Conservation (phyloP, 2,113 vertebrate species). For the Mobula birostris region DNA sequence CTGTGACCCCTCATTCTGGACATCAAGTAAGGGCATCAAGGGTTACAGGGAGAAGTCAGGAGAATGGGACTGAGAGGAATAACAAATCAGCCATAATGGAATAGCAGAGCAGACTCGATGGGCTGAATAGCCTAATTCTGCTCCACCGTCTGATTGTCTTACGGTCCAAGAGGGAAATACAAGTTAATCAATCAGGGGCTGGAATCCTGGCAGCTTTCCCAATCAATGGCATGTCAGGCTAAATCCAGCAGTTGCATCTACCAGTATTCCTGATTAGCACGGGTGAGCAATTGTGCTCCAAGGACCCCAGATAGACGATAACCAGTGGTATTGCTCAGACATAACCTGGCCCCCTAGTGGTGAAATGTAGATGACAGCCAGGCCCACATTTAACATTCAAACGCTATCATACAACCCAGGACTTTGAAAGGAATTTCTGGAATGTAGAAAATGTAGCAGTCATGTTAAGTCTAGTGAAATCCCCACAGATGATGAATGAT, state of each 20-base stretch:
- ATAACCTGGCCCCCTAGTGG: background rate
- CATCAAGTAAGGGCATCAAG: too few species aligned
- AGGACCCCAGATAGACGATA: too few species aligned
- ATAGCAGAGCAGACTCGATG: too few species aligned
- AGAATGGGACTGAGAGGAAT: too few species aligned
- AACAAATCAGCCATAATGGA: too few species aligned
- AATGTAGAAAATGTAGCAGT: background rate
- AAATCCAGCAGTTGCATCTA: background rate
- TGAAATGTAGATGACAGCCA: background rate
- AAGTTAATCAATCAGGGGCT: background rate
- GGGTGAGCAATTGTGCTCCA: background rate
- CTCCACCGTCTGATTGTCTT: too few species aligned
- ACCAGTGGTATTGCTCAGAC: too few species aligned
- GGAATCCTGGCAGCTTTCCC: background rate
- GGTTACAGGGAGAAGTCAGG: too few species aligned
- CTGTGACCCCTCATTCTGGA: too few species aligned
- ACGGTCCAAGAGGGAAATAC: background rate
- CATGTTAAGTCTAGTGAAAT: background rate
- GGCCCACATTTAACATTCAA: background rate
- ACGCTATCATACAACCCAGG: background rate
- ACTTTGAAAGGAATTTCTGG: background rate
- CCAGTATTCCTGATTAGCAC: background rate
- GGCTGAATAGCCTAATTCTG: too few species aligned
- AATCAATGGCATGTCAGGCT: background rate
- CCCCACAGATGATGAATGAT: too few species aligned